Evolutionary conservation across 2,888 invertebrate genomes (phyloP), one percentile per base, ranked within the genome.

Genomic region (Dasysyrphus albostriatus): DNA sequence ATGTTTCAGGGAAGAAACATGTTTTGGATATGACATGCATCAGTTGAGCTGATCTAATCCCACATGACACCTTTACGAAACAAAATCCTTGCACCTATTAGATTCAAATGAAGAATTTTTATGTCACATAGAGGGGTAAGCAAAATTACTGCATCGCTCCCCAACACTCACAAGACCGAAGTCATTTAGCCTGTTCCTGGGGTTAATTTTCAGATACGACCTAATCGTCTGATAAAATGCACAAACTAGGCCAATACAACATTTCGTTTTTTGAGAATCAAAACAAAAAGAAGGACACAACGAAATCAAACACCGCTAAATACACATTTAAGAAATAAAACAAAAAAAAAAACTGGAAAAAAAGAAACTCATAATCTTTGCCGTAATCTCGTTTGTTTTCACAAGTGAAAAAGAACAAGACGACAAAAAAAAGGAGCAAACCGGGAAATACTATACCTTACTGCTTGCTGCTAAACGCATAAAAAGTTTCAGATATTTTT

Each of bases 401-500:
- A 74, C 74, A 61, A 82, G 44, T 75, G 61, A 80, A 81, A 51
- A 34, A 81, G 58, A 34, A 37, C 32, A 47, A 65, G 32, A 72
- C 42, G 70, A 49, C 51, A 34, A 12, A 58, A 44, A 44, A 69
- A 56, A 58, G 39, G 51, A 54, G 37, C 47, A 70, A 61, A 56
- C 19, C 5, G 39, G 32, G 58, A 73, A 58, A 69, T 29, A 69
- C 47, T 34, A 44, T 44, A 63, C 59, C 42, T 61, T 24, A 24
- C 61, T 42, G 63, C 49, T 74, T 42, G 63, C 49, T 74, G 74
- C 34, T 70, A 75, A 87, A 87, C 87, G 87, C 87, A 83, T 79
- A 87, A 87, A 87, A 87, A 83, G 78, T 87, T 87, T 87, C 74
- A 73, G 67, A 74, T 81, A 69, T 81, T 69, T 85, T 69, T 85